Conservation (phyloP, 2,113 vertebrate genomes). For the Eonycteris spelaea region DNA sequence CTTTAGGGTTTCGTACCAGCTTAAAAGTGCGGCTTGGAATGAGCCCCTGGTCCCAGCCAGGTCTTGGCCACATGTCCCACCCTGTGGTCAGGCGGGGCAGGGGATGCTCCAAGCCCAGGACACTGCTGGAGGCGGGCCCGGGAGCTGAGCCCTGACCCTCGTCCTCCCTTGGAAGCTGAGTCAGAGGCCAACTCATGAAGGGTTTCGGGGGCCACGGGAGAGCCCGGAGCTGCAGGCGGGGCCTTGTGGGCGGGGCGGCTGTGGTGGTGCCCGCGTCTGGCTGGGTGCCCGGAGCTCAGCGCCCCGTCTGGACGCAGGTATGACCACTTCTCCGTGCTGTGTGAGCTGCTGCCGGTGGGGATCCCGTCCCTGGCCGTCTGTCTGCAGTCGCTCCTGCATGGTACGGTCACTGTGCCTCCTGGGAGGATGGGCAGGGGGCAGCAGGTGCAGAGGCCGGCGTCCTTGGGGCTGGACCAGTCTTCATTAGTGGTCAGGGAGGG, state of each 20-base stretch:
- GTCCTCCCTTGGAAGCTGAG: neutral
- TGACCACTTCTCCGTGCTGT: slow-evolving; percentile 95
- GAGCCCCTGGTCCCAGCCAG: neutral
- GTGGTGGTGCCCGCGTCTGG: too few species aligned
- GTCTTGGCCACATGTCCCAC: neutral
- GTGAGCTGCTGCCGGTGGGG: slow-evolving; percentile 93
- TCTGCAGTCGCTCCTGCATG: slow-evolving; percentile 88
- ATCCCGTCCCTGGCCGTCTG: slow-evolving; percentile 92
- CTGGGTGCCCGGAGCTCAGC: neutral
- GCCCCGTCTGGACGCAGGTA: slow-evolving; percentile 82
- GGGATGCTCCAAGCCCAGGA: neutral
- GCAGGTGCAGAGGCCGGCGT: neutral
- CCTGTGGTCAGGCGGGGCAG: neutral
- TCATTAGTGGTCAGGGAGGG: too few species aligned
- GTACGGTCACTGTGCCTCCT: slow-evolving; percentile 70
- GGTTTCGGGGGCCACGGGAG: neutral
- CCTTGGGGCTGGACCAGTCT: neutral
- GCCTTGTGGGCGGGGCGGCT: too few species aligned
- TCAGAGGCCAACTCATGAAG: neutral
- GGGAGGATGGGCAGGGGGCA: neutral
- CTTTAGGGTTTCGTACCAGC: neutral
- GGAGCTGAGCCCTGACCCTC: neutral
- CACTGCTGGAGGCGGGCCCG: neutral
- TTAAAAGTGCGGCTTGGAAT: neutral
- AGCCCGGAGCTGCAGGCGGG: too few species aligned